Percentiles rank a stretch among this genome's conserved stretches.
Evolutionary conservation across 2,797 vertebrate genomes (phyloP).

Genomic region (Phrynocephalus forsythii): DNA sequence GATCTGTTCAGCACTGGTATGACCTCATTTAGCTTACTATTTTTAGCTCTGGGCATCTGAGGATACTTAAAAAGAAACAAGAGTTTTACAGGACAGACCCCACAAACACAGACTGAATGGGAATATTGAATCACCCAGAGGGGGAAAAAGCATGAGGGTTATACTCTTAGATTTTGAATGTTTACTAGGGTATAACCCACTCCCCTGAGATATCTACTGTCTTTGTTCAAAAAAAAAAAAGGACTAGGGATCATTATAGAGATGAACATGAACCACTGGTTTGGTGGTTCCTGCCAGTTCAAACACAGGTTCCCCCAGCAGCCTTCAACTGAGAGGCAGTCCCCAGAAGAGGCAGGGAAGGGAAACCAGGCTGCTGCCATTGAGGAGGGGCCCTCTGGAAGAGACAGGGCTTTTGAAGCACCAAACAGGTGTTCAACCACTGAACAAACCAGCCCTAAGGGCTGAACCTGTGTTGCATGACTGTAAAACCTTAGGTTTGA

Average conservation of each 20-base stretch:
- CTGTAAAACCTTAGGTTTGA: not conserved
- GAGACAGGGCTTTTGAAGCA: too few species aligned
- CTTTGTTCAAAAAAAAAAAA: too few species aligned
- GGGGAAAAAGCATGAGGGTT: not conserved
- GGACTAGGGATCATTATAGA: too few species aligned
- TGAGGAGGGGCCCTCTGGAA: too few species aligned
- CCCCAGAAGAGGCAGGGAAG: not conserved
- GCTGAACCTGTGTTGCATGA: too few species aligned
- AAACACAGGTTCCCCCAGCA: too few species aligned
- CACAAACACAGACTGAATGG: not conserved
- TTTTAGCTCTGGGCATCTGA: slow-evolving; percentile 29
- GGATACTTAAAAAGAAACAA: slow-evolving; percentile 17
- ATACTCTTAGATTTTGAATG: not conserved
- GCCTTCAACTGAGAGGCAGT: not conserved
- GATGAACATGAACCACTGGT: too few species aligned
- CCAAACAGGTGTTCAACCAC: too few species aligned
- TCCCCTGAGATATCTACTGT: not conserved
- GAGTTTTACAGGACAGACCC: slow-evolving; percentile 5
- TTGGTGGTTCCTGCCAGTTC: too few species aligned
- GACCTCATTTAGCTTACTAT: slow-evolving; percentile 34
- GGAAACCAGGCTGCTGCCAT: not conserved
- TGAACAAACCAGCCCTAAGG: too few species aligned
- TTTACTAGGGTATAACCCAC: not conserved
- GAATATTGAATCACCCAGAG: not conserved
- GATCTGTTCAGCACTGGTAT: not conserved